These are phyloP conservation scores for Hemitrygon akajei DNA, from an alignment of 2,797 vertebrate species.

Conservation along the genomic window DNA sequence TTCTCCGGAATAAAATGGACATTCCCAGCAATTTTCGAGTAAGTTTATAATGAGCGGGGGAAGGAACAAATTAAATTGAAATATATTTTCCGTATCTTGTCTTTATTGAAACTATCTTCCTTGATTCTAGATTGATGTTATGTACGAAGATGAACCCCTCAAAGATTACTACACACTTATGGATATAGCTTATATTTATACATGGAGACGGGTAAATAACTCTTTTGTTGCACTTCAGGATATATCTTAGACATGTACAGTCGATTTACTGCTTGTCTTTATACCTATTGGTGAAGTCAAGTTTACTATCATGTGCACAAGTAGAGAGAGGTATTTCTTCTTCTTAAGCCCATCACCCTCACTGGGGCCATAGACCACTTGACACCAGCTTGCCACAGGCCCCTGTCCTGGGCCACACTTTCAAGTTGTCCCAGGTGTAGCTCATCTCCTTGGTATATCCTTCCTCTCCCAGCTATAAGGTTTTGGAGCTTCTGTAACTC, in stretches of 20 bases:
- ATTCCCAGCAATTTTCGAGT: constrained; percentile 70
- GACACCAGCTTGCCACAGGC: too few relatives aligned
- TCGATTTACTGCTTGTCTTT: neutral
- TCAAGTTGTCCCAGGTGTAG: too few relatives aligned
- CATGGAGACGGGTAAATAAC: constrained; percentile 84
- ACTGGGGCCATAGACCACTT: too few relatives aligned
- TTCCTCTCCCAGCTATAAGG: too few relatives aligned
- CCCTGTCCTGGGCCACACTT: too few relatives aligned
- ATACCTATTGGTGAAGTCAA: too few relatives aligned
- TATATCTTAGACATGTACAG: neutral
- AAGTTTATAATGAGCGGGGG: constrained; percentile 6
- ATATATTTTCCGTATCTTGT: neutral
- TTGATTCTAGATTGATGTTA: constrained; percentile 78
- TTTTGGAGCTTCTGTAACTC: too few relatives aligned
- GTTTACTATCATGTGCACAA: too few relatives aligned
- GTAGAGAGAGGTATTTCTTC: too few relatives aligned
- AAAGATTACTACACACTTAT: constrained; percentile 98
- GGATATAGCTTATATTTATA: constrained; percentile 97
- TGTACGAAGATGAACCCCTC: constrained; percentile 89
- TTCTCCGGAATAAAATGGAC: constrained; percentile 72
- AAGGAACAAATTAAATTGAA: neutral
- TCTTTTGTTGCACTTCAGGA: neutral
- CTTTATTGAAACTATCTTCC: neutral
- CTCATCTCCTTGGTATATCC: too few relatives aligned
- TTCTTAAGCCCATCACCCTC: too few relatives aligned